A percentile compares a stretch with the other conserved stretches of the same genome.
phyloP scores from a whole-genome alignment of 2,797 vertebrate genomes.

The Anguilla anguilla region DNA sequence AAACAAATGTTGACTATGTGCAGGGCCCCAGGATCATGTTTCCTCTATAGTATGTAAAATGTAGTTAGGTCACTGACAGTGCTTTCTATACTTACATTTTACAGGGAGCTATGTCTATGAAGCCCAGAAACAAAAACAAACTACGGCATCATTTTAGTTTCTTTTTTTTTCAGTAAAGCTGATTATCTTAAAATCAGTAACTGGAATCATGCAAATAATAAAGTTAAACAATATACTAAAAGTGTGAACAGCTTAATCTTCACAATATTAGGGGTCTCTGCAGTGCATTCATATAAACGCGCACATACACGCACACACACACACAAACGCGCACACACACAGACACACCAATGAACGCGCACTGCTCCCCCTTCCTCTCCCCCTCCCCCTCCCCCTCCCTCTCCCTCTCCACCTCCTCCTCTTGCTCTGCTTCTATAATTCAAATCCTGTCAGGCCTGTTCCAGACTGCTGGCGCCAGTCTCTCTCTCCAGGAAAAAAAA shows the following conservation, averaged over 20 bases:
- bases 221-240: background rate
- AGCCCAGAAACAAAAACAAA: background rate
- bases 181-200: background rate
- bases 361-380: slow-evolving; percentile 22
- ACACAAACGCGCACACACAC: slow-evolving; percentile 44
- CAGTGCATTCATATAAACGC: background rate
- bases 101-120: background rate
- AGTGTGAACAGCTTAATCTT: slow-evolving; percentile 8
- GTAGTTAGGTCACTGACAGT: background rate
- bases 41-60: background rate
- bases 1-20: background rate
- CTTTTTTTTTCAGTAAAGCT: background rate
- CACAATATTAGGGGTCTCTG: slow-evolving; percentile 3
- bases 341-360: slow-evolving; percentile 42
- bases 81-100: background rate
- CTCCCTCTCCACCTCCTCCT: slow-evolving; percentile 33
- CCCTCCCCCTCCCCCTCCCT: slow-evolving; percentile 19
- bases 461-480: slow-evolving; percentile 76
- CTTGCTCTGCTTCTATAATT: slow-evolving; percentile 68
- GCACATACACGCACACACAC: slow-evolving; percentile 43
- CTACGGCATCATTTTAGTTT: background rate
- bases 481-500: slow-evolving; percentile 69
- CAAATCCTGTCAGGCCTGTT: slow-evolving; percentile 76
- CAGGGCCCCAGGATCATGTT: background rate
- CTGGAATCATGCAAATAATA: background rate